Evolutionary conservation across 2,797 vertebrate genomes (phyloP).

Genomic region (Uromys caudimaculatus): DNA sequence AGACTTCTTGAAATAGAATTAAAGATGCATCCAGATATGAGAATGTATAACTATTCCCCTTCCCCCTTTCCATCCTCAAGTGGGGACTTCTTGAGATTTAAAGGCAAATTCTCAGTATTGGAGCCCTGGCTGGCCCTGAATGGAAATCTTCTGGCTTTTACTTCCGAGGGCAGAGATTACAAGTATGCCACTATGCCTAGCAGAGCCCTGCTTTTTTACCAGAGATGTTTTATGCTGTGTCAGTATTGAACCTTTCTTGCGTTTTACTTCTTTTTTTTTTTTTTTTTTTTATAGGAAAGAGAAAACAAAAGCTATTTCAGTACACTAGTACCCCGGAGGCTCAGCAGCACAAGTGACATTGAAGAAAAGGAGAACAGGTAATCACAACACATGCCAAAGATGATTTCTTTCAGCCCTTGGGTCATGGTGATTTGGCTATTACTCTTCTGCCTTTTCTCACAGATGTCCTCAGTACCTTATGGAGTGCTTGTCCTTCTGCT

Average conservation of each 20-base stretch:
- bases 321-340: constrained; percentile 85
- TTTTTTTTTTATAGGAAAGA: constrained; percentile 86
- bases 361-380: constrained; percentile 91
- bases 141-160: not conserved
- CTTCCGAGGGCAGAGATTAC: not conserved
- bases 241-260: not conserved
- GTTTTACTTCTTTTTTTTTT: constrained; percentile 51
- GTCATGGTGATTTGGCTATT: not conserved
- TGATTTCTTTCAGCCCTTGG: not conserved
- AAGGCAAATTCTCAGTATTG: not conserved
- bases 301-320: constrained; percentile 87
- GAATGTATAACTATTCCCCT: not conserved
- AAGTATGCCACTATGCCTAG: not conserved
- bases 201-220: not conserved
- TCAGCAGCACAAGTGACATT: constrained; percentile 82
- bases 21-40: not conserved
- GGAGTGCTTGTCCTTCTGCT: not conserved
- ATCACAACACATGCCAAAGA: constrained; percentile 36
- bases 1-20: not conserved
- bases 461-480: not conserved
- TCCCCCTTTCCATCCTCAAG: not conserved
- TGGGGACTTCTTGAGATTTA: not conserved
- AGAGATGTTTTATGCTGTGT: not conserved
- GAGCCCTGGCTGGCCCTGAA: not conserved
- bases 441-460: not conserved